Conservation (phyloP, 2,797 vertebrate species). For the Rhinoraja longicauda region DNA sequence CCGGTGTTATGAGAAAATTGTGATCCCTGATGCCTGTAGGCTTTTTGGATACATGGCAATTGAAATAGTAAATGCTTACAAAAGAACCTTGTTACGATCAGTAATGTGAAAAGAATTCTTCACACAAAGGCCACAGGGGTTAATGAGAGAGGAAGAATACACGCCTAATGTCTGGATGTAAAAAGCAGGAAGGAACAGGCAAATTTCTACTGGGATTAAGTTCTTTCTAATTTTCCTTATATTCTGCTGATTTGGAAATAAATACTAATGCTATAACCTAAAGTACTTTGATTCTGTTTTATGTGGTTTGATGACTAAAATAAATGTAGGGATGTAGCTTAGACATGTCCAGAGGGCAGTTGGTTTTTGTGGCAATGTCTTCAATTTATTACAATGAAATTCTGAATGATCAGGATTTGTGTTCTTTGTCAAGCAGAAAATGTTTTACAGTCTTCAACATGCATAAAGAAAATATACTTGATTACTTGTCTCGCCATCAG, state of each 20-base stretch:
- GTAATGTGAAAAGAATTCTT: not conserved
- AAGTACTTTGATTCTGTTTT: slow-evolving; percentile 17
- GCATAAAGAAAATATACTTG: not conserved
- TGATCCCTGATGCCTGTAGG: not conserved
- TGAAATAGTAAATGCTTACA: not conserved
- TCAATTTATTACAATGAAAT: slow-evolving; percentile 19
- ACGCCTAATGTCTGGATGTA: not conserved
- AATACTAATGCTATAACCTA: not conserved
- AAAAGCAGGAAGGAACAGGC: not conserved
- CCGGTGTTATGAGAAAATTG: not conserved
- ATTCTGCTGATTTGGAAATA: not conserved
- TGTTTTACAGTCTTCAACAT: not conserved
- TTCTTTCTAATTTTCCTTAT: slow-evolving; percentile 12
- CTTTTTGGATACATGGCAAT: not conserved
- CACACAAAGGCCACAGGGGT: not conserved
- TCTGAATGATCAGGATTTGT: not conserved
- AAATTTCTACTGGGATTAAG: not conserved
- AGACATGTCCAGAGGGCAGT: slow-evolving; percentile 30
- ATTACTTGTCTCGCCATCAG: not conserved
- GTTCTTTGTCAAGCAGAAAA: not conserved
- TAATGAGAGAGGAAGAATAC: slow-evolving; percentile 3
- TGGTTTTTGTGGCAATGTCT: slow-evolving; percentile 19
- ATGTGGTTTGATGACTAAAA: not conserved
- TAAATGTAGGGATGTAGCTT: slow-evolving; percentile 26
- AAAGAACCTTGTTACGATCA: not conserved